Conservation (phyloP, 2,113 vertebrate species). For the Python bivittatus region DNA sequence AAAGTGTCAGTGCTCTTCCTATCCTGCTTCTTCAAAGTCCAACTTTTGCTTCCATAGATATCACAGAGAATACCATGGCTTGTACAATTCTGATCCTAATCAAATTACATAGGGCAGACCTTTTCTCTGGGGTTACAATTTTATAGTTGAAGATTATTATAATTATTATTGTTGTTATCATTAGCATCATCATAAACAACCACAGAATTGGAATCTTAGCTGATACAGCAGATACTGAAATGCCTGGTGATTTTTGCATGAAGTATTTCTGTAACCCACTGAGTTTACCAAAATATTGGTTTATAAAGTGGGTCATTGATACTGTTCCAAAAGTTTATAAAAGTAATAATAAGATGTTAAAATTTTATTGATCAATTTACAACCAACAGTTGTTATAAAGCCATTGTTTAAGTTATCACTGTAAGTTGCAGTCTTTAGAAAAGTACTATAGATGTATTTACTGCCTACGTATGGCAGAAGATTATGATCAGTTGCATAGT, state of each 20-base stretch:
- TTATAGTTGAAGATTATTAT: background rate
- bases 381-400: background rate
- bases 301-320: background rate
- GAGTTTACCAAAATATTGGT: background rate
- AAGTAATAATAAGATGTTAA: background rate
- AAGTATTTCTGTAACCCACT: background rate
- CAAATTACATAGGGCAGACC: background rate
- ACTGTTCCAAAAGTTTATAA: background rate
- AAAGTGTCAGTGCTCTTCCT: too few species aligned
- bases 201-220: background rate
- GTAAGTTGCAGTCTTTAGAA: background rate
- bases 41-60: too few species aligned
- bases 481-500: background rate
- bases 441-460: background rate
- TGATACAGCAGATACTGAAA: background rate
- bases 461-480: background rate
- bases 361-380: background rate
- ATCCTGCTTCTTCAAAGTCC: too few species aligned
- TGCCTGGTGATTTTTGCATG: background rate
- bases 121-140: background rate
- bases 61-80: too few species aligned
- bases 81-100: background rate
- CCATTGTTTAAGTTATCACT: background rate
- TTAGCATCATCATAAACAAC: background rate
- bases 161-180: background rate